Base-by-base conservation (phyloP, 2,797 vertebrate species). In the Schizothorax lantsangensis region DNA sequence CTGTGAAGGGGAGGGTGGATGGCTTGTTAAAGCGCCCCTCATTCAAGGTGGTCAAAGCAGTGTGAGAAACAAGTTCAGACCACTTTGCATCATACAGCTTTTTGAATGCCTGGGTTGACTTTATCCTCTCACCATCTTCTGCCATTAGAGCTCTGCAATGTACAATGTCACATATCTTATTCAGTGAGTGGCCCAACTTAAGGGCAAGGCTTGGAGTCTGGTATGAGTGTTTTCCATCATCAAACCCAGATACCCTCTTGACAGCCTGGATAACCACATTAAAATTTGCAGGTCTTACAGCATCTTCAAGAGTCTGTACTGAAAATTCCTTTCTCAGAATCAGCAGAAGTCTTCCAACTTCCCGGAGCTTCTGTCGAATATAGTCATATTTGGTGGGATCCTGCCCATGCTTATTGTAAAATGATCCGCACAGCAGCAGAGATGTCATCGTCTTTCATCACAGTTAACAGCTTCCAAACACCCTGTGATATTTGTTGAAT, bases 401-500 rank as follows among this genome's bases (percentile, higher is more conserved):
- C 59, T 91, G 81, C 84, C 89, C 79, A 49, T 89, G 90, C 84
- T 47, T 89, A 79, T 90, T 90, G 43, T 86, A 87, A 10, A 90
- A 85, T 72, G 84, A 91, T 91, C 73, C 38, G 7, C 40, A 90
- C 59, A 83, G 5, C 66, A 30, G 83, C 85, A 12, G 88, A 81
- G 54, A 93, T 47, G 17, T 91, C 89, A 88, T 92, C 91, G 2
- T 90, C 88, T 73, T 90, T 91, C 91, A 92, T 90, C 26, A 30
- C 57, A 84, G 74, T 40, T 0, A 92, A 30, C 4, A 90, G 81
- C 47, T 92, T 92, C 91, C 87, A 91, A 38, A 90, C 77, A 8
- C 84, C 88, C 15, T 49, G 49, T 49, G 49, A 49, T 49, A 49
- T 49, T 17, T 49, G 86, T 79, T 87, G 38, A 86, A 74, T 81